These are phyloP conservation scores for Talpa occidentalis DNA, from an alignment of 2,113 vertebrate genomes.

Conservation along the genomic window DNA sequence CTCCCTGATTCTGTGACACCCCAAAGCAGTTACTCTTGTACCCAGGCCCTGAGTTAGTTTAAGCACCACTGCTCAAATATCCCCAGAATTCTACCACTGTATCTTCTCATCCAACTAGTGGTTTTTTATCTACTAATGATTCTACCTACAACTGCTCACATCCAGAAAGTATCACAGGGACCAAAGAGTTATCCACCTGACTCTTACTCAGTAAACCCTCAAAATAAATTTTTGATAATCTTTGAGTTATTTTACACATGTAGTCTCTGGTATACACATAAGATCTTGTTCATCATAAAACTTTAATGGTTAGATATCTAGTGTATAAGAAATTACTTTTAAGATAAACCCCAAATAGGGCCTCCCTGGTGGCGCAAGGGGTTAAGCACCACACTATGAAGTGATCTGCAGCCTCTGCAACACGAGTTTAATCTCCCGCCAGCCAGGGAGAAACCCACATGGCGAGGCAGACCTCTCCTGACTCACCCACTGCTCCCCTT, in stretches of 20 bases:
- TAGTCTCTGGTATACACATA: not conserved
- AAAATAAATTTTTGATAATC: conserved; percentile 14
- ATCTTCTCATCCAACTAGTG: not conserved
- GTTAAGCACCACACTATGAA: too few species aligned
- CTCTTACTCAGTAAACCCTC: not conserved
- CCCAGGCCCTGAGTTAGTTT: not conserved
- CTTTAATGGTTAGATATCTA: not conserved
- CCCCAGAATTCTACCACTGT: not conserved
- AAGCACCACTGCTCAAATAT: not conserved
- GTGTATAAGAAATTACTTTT: not conserved
- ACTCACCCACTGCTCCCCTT: too few species aligned
- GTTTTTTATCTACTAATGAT: not conserved
- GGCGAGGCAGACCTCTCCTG: too few species aligned
- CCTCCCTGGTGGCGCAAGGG: too few species aligned
- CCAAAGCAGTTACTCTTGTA: not conserved
- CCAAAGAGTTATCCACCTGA: not conserved
- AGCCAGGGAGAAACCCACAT: too few species aligned
- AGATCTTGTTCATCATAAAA: not conserved
- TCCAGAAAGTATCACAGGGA: not conserved
- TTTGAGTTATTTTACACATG: not conserved
- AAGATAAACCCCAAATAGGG: not conserved
- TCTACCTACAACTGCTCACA: not conserved
- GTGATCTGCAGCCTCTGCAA: too few species aligned
- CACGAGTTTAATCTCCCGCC: too few species aligned
- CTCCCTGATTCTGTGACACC: not conserved